phyloP scores from a whole-genome alignment of 2,113 vertebrate genomes.

The Mystacornis crossleyi region DNA sequence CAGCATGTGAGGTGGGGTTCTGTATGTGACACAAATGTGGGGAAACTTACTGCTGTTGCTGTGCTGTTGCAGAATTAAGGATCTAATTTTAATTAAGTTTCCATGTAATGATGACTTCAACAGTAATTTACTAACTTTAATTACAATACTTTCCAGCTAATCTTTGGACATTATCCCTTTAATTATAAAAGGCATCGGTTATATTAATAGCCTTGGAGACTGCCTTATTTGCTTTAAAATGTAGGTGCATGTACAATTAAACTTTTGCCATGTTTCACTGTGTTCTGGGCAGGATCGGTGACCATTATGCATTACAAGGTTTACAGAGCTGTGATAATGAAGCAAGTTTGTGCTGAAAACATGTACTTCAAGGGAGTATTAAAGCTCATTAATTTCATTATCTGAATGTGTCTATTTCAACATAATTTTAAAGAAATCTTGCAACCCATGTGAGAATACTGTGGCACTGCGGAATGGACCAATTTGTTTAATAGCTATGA shows the following conservation, averaged over 20 bases:
- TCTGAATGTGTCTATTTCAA: conserved; percentile 37
- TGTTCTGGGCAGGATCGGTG: conserved; percentile 46
- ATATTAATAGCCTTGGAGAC: conserved; percentile 49
- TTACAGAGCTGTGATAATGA: conserved; percentile 63
- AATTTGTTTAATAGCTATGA: conserved; percentile 51
- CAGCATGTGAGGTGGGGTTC: not conserved
- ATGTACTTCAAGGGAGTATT: conserved; percentile 53
- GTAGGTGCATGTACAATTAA: conserved; percentile 68
- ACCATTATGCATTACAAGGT: conserved; percentile 45
- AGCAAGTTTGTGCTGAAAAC: conserved; percentile 48
- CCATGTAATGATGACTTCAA: conserved; percentile 41
- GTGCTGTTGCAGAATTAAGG: conserved; percentile 11
- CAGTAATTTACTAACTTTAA: conserved; percentile 63
- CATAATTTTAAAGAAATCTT: conserved; percentile 25
- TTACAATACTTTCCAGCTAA: conserved; percentile 64
- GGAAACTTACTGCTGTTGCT: not conserved
- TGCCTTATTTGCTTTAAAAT: conserved; percentile 66
- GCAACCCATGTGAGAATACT: not conserved
- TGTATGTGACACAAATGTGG: not conserved
- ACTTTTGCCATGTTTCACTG: conserved; percentile 44
- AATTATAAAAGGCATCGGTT: conserved; percentile 60
- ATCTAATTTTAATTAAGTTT: conserved; percentile 29
- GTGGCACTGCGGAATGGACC: not conserved
- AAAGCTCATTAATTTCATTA: conserved; percentile 70
- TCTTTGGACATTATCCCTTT: conserved; percentile 63